A percentile compares a stretch with the other conserved stretches of the same genome.
These are phyloP conservation scores for Philotrypesis tridentata DNA, from an alignment of 1,140 invertebrate species.

Conservation along the genomic window DNA sequence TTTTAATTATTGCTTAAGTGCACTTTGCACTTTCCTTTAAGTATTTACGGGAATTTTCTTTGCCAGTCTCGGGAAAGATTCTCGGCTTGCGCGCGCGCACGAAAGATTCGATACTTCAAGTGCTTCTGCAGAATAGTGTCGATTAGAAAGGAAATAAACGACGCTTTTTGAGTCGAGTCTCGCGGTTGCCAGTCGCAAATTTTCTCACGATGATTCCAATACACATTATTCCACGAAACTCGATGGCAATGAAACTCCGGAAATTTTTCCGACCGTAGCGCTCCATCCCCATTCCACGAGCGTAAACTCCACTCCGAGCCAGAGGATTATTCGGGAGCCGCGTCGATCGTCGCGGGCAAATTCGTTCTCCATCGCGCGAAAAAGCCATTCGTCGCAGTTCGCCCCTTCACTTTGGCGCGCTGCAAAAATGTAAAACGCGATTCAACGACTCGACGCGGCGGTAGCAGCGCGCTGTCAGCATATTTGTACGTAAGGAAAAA, in stretches of 20 bases:
- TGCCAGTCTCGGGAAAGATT: no score
- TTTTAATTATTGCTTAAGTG: constrained; percentile 31
- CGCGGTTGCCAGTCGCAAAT: no score
- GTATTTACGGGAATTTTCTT: background rate
- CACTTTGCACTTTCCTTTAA: background rate
- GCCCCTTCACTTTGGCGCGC: constrained; percentile 38
- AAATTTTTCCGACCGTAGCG: background rate
- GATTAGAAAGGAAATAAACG: no score
- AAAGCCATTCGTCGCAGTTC: constrained; percentile 26
- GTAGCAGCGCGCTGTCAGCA: constrained; percentile 61
- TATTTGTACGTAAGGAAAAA: constrained; percentile 65
- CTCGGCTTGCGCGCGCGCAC: background rate
- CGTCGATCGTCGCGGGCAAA: background rate
- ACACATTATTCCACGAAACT: no score
- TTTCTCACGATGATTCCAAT: no score
- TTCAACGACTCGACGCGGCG: constrained; percentile 49
- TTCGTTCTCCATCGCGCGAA: constrained; percentile 14
- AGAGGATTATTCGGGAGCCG: background rate
- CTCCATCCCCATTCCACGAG: no score
- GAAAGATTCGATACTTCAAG: background rate
- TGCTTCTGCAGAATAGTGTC: no score
- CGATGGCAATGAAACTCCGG: no score
- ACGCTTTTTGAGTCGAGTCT: no score
- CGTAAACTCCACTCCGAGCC: background rate
- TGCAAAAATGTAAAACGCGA: constrained; percentile 68